A percentile compares a stretch with the other conserved stretches of the same genome.
Conservation (phyloP, 2,113 vertebrate species). For the Elephantulus edwardii region DNA sequence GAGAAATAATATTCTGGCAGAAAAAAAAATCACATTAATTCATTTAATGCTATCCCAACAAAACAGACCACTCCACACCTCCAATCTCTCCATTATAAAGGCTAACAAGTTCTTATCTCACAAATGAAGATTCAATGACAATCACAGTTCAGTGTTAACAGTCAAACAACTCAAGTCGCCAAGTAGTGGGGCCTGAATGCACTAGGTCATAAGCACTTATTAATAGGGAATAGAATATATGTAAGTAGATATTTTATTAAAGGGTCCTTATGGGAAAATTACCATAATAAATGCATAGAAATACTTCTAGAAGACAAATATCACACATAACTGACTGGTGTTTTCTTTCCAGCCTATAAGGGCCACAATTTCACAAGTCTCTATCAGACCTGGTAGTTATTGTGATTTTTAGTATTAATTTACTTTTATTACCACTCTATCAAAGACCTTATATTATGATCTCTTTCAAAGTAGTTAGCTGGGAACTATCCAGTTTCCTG, state of each 20-base stretch:
- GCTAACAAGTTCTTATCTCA: background rate
- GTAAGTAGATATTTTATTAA: background rate
- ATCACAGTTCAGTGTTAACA: too few species aligned
- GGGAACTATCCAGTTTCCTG: too few species aligned
- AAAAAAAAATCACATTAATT: background rate
- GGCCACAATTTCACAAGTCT: too few species aligned
- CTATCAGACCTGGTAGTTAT: too few species aligned
- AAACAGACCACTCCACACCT: background rate
- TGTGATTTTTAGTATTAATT: too few species aligned
- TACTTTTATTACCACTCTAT: too few species aligned
- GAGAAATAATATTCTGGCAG: background rate
- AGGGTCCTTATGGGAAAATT: background rate
- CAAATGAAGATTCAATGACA: background rate
- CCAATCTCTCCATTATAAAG: background rate
- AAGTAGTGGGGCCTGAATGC: too few species aligned
- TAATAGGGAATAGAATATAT: background rate
- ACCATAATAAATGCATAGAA: background rate
- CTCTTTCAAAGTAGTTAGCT: too few species aligned
- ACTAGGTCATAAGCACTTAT: too few species aligned
- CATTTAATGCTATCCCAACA: background rate
- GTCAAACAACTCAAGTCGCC: too few species aligned
- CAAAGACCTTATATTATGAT: too few species aligned
- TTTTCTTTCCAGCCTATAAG: too few species aligned
- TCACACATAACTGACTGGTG: background rate
- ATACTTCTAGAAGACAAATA: background rate